A percentile compares a stretch with the other conserved stretches of the same genome.
phyloP scores from a whole-genome alignment of 2,113 vertebrate species.

The Melanostigma gelatinosum region DNA sequence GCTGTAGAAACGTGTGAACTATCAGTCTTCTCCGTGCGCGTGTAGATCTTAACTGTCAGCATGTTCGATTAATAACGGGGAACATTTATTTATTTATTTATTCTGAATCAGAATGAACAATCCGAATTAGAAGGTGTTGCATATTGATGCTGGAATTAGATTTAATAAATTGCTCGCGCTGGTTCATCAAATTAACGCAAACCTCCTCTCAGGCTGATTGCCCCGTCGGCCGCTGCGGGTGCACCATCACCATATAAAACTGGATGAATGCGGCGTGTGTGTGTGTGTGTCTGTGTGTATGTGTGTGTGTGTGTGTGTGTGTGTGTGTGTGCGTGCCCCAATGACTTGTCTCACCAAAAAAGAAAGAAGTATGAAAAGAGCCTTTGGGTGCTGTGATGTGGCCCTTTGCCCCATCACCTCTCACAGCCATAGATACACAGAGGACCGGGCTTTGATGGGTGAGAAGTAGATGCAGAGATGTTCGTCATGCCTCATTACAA shows the following conservation, averaged over 20 bases:
- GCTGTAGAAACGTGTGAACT: not conserved
- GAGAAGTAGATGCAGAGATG: not conserved
- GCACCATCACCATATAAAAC: constrained; percentile 69
- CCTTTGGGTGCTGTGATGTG: not conserved
- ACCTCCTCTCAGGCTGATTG: constrained; percentile 29
- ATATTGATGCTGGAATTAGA: not conserved
- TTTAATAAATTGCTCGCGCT: constrained; percentile 5
- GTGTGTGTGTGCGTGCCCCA: constrained; percentile 9
- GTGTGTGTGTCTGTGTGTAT: constrained; percentile 20
- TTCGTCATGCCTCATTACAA: not conserved
- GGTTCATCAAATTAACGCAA: constrained; percentile 40
- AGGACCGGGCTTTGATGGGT: not conserved
- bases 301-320: no score
- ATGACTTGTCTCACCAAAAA: constrained; percentile 33
- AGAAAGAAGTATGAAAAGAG: constrained; percentile 14
- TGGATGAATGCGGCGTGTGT: constrained; percentile 71
- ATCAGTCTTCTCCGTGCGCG: not conserved
- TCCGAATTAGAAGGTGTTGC: constrained; percentile 75
- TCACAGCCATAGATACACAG: not conserved
- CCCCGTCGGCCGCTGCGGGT: constrained; percentile 60
- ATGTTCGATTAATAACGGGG: constrained; percentile 67
- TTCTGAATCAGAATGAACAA: constrained; percentile 73
- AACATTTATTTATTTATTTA: constrained; percentile 74
- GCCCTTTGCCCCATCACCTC: constrained; percentile 14
- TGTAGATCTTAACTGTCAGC: constrained; percentile 20